phyloP scores from a whole-genome alignment of 2,888 invertebrate species.

The Pediacus dermestoides region DNA sequence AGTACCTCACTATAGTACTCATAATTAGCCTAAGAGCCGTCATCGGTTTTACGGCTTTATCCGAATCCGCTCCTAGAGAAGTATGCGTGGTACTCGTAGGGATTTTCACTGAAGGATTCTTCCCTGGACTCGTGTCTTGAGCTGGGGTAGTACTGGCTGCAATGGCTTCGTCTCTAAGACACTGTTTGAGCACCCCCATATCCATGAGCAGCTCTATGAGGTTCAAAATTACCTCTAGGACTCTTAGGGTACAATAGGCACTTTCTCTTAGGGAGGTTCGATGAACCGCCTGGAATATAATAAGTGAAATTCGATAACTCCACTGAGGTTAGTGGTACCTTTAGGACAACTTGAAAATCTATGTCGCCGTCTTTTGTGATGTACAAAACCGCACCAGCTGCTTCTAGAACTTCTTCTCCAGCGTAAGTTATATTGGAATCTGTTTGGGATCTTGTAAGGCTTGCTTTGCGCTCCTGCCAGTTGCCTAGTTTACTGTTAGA shows the following conservation, averaged over 20 bases:
- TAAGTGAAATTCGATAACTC: conserved; percentile 1
- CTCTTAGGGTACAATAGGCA: conserved; percentile 77
- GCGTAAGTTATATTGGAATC: conserved; percentile 89
- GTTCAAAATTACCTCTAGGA: conserved; percentile 90
- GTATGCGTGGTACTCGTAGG: conserved; percentile 29
- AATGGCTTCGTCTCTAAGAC: conserved; percentile 52
- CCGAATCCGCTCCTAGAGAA: conserved; percentile 47
- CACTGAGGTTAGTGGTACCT: conserved; percentile 56
- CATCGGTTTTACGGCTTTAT: conserved; percentile 53
- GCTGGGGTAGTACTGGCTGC: conserved; percentile 26
- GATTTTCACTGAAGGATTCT: conserved; percentile 29
- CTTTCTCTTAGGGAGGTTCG: conserved; percentile 82
- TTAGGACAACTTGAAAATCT: conserved; percentile 82
- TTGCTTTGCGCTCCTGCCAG: conserved; percentile 65
- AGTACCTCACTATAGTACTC: conserved; percentile 63
- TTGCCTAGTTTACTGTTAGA: conserved; percentile 58
- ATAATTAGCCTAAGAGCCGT: conserved; percentile 70
- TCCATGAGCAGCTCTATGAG: conserved; percentile 88
- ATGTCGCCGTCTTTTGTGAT: conserved; percentile 95
- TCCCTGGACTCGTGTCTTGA: conserved; percentile 35
- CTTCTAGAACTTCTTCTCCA: conserved; percentile 82
- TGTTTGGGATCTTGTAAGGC: conserved; percentile 76
- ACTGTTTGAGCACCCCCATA: conserved; percentile 73
- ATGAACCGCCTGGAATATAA: conserved; percentile 70
- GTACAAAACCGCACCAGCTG: conserved; percentile 83